Evolutionary conservation across 2,113 vertebrate species (phyloP), one percentile per base, ranked within the genome.

Genomic region (Fukomys damarensis): DNA sequence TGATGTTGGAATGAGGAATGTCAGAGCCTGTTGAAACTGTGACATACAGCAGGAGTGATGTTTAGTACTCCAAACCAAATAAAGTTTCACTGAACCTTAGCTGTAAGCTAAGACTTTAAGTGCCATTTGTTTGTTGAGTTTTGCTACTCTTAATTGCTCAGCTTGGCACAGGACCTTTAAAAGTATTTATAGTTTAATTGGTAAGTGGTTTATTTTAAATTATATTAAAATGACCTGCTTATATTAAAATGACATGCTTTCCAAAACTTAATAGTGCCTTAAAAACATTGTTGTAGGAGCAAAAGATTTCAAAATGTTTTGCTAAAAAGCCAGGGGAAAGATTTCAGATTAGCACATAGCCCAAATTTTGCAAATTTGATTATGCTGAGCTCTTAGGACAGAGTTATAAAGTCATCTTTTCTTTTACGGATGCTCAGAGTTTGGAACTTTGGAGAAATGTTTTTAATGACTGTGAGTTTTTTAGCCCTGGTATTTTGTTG

Each of bases 61-160:
- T 94, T 97, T 97, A 90, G 88, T 96, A 85, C 93, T 98, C 97
- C 97, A 98, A 98, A 98, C 28, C 38, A 98, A 98, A 98, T 98
- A 98, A 98, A 98, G 97, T 96, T 97, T 97, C 97, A 80, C 95
- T 98, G 98, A 98, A 97, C 98, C 96, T 98, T 97, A 96, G 97
- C 98, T 98, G 98, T 98, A 98, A 98, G 98, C 98, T 98, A 98
- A 98, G 98, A 97, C 98, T 98, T 98, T 98, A 98, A 99, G 97
- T 98, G 97, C 98, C 98, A 98, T 98, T 98, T 99, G 97, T 98
- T 98, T 98, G 98, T 98, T 98, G 98, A 98, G 97, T 98, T 98
- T 98, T 98, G 98, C 98, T 97, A 89, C 98, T 95, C 98, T 98
- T 97, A 98, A 97, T 98, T 97, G 97, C 98, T 98, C 98, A 96